Evolutionary conservation across 2,113 vertebrate genomes (phyloP), one percentile per base, ranked within the genome.

Genomic region (Laterallus jamaicensis): DNA sequence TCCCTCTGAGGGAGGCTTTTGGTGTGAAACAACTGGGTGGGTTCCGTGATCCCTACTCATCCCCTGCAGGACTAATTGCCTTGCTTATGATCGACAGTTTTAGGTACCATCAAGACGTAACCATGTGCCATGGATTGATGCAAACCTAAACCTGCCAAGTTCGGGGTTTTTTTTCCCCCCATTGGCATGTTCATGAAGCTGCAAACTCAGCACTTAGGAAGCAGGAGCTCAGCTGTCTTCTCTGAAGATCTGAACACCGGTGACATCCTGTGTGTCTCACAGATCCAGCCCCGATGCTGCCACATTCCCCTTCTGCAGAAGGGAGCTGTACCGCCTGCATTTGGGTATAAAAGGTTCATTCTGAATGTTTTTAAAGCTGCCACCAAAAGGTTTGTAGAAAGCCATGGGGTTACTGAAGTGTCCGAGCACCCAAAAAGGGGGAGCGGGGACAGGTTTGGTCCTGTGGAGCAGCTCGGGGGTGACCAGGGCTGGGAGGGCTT

Each of bases 251-350:
- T 4, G 22, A 15, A 7, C 24, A 3, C 44, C 9, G 8, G 0
- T 42, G 5, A 0, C 64, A 4, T 5, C 44, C 84, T 12, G 78
- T 15, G 4, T 9, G 0, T 71, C 58, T 60, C 52, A 6, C 2
- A 3, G n/a, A 3, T 18, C 63, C 35, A 2, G 9, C 39, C 25
- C 26, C 0, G 2, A 0, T 32, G 24, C 59, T 8, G 5, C 54
- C 19, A 5, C 5, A 11, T 29, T 29, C 56, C 1, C 1, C 55
- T 47, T 3, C 10, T 18, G 2, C 7, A 6, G 64, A 5, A 1
- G 3, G 69, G 21, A 35, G 14, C 67, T 15, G 40, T 4, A 20
- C 28, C 8, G 32, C 6, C 82, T 40, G 76, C 64, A 2, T 42
- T 11, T 12, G 22, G 52, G 9, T 67, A 4, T 37, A 29, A 60